Evolutionary conservation across 2,113 vertebrate genomes (phyloP), one percentile per base, ranked within the genome.

Genomic region (Glaucidium brasilianum): DNA sequence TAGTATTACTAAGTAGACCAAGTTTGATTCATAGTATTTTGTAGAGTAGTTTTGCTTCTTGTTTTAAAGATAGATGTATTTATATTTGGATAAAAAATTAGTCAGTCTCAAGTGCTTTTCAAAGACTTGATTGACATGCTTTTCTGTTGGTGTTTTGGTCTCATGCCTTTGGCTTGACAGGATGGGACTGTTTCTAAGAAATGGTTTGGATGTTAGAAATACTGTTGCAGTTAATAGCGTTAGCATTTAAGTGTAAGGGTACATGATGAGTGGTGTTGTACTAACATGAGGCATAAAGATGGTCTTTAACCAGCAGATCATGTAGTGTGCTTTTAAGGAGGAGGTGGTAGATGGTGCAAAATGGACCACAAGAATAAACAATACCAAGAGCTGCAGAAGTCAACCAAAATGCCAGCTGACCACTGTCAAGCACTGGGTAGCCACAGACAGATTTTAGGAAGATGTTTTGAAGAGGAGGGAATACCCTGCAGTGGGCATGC

Each of bases 81-180:
- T 88, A 9, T 76, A 67, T 73, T 90, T 90, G 71, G 43, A 14
- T 81, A 83, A 83, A 47, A 88, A 93, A 88, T 60, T 11, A 84
- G 67, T 77, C 75, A 66, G 12, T 79, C 27, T 76, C 45, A 59
- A 74, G 41, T 74, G 41, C 26, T 80, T 85, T 83, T 86, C 47
- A 43, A 74, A 93, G 37, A 52, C 59, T 82, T 45, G 12, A 41
- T 67, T 76, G 2, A 35, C 59, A 66, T 92, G 45, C 27, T 85
- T 78, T 92, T 87, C 29, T 68, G 1, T 62, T 2, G 0, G 23
- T 78, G 43, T 15, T 75, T 83, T 86, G 56, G 19, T 80, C 16
- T 71, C 5, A 16, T 88, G 3, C 43, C 41, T 84, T 88, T 88
- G 71, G 11, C 68, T 90, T 81, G 37, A 49, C 22, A 18, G 14